Base-by-base conservation (phyloP, 1,140 invertebrate genomes). In the Apis laboriosa region DNA sequence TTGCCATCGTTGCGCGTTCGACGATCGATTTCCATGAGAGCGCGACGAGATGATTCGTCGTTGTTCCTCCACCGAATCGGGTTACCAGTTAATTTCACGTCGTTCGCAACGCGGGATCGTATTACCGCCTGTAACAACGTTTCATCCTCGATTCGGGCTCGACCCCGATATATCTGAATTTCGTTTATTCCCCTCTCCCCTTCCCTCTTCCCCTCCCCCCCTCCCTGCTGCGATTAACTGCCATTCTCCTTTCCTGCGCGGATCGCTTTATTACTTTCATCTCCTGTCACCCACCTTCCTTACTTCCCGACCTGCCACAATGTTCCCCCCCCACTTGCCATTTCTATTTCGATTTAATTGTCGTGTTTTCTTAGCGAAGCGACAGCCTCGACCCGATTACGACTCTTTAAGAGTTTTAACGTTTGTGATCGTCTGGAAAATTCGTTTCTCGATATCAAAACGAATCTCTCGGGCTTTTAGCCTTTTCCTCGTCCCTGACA, bases 11-110 rank as follows among this genome's bases (percentile, higher is more conserved):
- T 56, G 80, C 63, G 80, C 63, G 63, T 76, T 76, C 71, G 28
- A 24, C 79, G 79, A 81, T 81, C 73, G 80, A 77, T 81, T 56
- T 75, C 73, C 73, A 58, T 51, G 73, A 24, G 34, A 75, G 58
- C 43, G 51, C 24, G 17, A 28, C 51, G 21, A 61, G 58, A 8
- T 43, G 56, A 75, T 49, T 76, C 63, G 24, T 51, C 67, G 60
- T 51, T 19, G 43, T 71, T 77, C 17, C 66, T 70, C 55, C 77
- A 3, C 0, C 19, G 64, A 43, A 68, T 15, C 19, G 76, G 51
- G 24, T 68, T 77, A 64, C 76, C 19, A 49, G 77, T 79, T 79
- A 71, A 72, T 79, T 79, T 72, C 77, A 28, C 51, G 51, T 77
- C 64, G 55, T 43, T 21, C 70, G 11, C 24, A 13, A 19, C 60